A percentile compares a stretch with the other conserved stretches of the same genome.
These are phyloP conservation scores for Atherinomorus stipes DNA, from an alignment of 2,113 vertebrate genomes.

Conservation along the genomic window DNA sequence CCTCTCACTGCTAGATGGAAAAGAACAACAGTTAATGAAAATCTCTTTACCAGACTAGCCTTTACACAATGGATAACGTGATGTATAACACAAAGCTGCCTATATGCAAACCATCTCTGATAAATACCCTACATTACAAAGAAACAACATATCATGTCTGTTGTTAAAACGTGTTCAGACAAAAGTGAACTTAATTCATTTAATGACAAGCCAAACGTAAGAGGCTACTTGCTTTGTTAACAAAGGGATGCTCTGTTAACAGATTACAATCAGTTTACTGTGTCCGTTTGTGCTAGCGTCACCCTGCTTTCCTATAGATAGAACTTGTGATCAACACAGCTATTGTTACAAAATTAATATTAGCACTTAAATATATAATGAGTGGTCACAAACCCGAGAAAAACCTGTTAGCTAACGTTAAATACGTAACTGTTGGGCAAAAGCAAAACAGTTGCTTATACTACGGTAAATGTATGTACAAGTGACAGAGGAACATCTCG, in stretches of 20 bases:
- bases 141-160: neutral
- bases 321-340: neutral
- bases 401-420: neutral
- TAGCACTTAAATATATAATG: conserved; percentile 1
- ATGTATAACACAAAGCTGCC: neutral
- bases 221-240: conserved; percentile 29
- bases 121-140: neutral
- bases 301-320: conserved; percentile 2
- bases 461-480: neutral
- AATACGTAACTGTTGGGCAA: neutral
- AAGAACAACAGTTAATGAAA: conserved; percentile 14
- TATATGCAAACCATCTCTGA: neutral
- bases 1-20: conserved; percentile 77
- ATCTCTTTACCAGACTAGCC: neutral
- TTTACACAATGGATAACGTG: neutral
- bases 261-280: conserved; percentile 5
- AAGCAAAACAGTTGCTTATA: neutral
- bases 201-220: conserved; percentile 9
- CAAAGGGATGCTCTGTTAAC: conserved; percentile 53
- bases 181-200: conserved; percentile 23
- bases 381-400: neutral
- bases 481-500: neutral
- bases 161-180: conserved; percentile 3
- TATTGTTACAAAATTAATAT: neutral
- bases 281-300: conserved; percentile 5